These are phyloP conservation scores for Nothocercus nigrocapillus DNA, from an alignment of 2,113 vertebrate species.

Conservation along the genomic window DNA sequence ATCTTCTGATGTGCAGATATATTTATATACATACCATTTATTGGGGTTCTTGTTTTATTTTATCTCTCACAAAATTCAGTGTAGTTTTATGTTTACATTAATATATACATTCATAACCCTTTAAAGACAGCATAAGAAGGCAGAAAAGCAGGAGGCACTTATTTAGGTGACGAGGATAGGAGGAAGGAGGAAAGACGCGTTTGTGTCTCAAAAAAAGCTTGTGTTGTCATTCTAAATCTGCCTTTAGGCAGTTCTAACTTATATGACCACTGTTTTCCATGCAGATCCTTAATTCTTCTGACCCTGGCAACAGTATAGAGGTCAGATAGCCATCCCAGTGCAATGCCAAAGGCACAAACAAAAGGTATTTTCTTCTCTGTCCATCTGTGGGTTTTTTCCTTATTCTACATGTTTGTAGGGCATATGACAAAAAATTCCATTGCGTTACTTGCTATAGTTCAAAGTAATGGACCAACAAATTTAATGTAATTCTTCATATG, in stretches of 20 bases:
- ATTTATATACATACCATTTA: background rate
- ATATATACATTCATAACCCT: slow-evolving; percentile 2
- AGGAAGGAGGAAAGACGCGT: background rate
- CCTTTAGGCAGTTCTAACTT: slow-evolving; percentile 22
- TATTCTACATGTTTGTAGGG: background rate
- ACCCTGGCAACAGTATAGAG: slow-evolving; percentile 48
- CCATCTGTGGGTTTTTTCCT: slow-evolving; percentile 57
- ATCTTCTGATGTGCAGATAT: background rate
- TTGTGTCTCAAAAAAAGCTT: background rate
- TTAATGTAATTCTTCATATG: background rate
- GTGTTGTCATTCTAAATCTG: background rate
- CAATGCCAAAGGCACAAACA: slow-evolving; percentile 60
- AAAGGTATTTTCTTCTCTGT: slow-evolving; percentile 30
- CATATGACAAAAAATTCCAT: background rate
- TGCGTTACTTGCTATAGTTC: slow-evolving; percentile 2
- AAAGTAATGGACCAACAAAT: slow-evolving; percentile 19
- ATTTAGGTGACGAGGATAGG: background rate
- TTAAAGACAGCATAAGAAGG: slow-evolving; percentile 10
- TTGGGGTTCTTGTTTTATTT: background rate
- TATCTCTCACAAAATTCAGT: background rate
- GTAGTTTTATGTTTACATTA: slow-evolving; percentile 18
- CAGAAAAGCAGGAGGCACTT: slow-evolving; percentile 16
- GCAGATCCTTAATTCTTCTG: slow-evolving; percentile 35
- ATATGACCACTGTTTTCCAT: slow-evolving; percentile 20
- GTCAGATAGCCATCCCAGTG: slow-evolving; percentile 59